A percentile compares a stretch with the other conserved stretches of the same genome.
These are phyloP conservation scores for Leptinotarsa juncta DNA, from an alignment of 2,888 invertebrate genomes.

Conservation along the genomic window DNA sequence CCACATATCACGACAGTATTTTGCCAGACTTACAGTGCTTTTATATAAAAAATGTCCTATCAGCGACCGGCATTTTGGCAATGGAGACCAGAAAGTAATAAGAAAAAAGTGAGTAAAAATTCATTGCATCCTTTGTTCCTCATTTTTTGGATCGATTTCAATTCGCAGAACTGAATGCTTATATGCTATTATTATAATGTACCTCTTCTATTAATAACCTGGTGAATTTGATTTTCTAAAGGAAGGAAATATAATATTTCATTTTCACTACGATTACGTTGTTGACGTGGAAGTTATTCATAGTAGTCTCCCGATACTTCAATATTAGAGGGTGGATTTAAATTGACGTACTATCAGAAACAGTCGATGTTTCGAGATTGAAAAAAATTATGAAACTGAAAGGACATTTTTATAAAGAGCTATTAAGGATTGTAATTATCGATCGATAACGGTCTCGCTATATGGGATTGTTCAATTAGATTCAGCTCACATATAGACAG, in stretches of 20 bases:
- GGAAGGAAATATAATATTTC: background rate
- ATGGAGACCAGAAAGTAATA: conserved; percentile 59
- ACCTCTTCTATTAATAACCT: conserved; percentile 11
- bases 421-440: no score
- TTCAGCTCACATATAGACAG: no score
- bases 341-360: background rate
- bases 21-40: conserved; percentile 55
- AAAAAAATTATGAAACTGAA: no score
- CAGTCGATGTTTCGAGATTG: background rate
- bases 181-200: conserved; percentile 13
- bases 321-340: background rate
- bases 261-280: background rate
- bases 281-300: background rate
- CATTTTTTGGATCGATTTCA: conserved; percentile 34
- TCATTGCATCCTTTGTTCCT: conserved; percentile 18
- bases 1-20: conserved; percentile 53
- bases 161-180: conserved; percentile 20
- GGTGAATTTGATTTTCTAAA: background rate
- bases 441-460: no score
- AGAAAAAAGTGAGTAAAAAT: conserved; percentile 65
- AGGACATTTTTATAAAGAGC: no score
- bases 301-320: background rate
- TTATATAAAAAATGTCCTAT: conserved; percentile 68
- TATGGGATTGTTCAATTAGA: no score
- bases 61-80: conserved; percentile 76